Evolutionary conservation across 2,797 vertebrate species (phyloP).

Genomic region (Phoxinus dragarum): DNA sequence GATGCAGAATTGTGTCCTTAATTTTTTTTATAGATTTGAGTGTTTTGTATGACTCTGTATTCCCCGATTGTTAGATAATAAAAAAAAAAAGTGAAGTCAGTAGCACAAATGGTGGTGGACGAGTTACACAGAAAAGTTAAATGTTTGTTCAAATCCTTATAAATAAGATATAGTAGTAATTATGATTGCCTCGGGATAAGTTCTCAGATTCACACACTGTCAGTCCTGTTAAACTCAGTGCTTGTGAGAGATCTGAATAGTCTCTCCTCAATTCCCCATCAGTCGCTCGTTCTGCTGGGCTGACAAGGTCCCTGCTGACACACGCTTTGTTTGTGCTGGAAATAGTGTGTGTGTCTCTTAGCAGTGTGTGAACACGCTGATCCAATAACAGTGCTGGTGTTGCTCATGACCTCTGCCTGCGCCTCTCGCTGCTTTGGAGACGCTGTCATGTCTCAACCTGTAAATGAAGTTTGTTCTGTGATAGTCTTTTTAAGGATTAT

Average conservation of each 20-base stretch:
- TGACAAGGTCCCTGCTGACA: conserved; percentile 17
- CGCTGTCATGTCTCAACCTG: not conserved
- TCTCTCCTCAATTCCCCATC: conserved; percentile 7
- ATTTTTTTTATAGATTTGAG: no score
- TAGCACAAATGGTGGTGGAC: not conserved
- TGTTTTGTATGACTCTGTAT: no score
- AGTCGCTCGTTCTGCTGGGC: not conserved
- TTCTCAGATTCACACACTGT: not conserved
- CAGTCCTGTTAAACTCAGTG: not conserved
- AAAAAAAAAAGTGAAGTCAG: no score
- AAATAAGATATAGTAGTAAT: not conserved
- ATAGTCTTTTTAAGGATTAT: not conserved
- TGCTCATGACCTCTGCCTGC: conserved; percentile 16
- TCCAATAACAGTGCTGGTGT: conserved; percentile 25
- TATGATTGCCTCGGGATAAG: not conserved
- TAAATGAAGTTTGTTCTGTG: conserved; percentile 8
- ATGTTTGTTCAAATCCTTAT: not conserved
- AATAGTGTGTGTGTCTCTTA: conserved; percentile 24
- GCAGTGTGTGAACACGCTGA: conserved; percentile 30
- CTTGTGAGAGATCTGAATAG: not conserved
- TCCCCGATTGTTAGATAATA: no score
- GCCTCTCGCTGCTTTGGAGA: not conserved
- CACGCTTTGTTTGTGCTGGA: conserved; percentile 13
- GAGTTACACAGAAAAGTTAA: not conserved
- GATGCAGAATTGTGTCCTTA: no score